phyloP scores from a whole-genome alignment of 2,888 invertebrate genomes.

The Petrophora chlorosata region DNA sequence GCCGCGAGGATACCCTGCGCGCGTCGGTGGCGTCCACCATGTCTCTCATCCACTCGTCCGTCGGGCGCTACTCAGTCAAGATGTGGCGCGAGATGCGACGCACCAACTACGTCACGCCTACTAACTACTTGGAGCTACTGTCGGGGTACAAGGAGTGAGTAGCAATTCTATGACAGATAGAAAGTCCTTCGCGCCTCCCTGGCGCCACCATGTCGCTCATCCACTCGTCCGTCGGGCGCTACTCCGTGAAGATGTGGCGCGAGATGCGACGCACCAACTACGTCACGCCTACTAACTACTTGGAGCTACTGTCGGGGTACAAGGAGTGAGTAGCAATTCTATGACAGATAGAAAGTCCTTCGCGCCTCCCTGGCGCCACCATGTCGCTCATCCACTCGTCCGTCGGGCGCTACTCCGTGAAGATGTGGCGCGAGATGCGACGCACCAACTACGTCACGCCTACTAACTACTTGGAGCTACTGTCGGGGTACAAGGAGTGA shows the following conservation, averaged over 20 bases:
- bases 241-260: conserved; percentile 87
- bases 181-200: conserved; percentile 49
- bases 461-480: conserved; percentile 93
- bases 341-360: not conserved
- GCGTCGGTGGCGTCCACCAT: conserved; percentile 89
- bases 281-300: conserved; percentile 94
- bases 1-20: conserved; percentile 85
- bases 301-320: conserved; percentile 93
- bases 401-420: conserved; percentile 88
- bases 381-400: conserved; percentile 93
- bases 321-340: conserved; percentile 86
- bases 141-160: conserved; percentile 91
- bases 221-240: conserved; percentile 91
- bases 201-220: conserved; percentile 91
- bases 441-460: conserved; percentile 95
- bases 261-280: conserved; percentile 93
- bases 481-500: conserved; percentile 92
- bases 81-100: conserved; percentile 92
- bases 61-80: conserved; percentile 87
- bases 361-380: conserved; percentile 85
- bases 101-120: conserved; percentile 94
- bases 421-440: conserved; percentile 91
- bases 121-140: conserved; percentile 93
- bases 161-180: not conserved
- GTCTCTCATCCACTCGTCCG: conserved; percentile 92